These are phyloP conservation scores for Spicauda simplicius DNA, from an alignment of 2,888 invertebrate genomes.

Conservation along the genomic window DNA sequence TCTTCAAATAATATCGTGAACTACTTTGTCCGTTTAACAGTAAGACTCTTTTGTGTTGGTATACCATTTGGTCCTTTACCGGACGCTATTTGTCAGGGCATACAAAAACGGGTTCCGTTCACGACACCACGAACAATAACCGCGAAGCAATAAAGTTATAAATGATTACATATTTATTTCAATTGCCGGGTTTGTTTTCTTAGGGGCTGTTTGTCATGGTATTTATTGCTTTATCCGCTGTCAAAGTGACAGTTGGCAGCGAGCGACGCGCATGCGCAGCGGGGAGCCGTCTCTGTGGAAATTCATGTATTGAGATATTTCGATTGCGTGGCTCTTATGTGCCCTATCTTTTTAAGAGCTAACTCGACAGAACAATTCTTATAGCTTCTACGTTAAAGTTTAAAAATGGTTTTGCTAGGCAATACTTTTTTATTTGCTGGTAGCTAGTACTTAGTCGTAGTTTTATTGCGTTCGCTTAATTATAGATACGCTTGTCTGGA, in stretches of 20 bases:
- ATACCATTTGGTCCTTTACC: constrained; percentile 40
- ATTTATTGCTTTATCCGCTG: constrained; percentile 54
- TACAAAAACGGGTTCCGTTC: constrained; percentile 37
- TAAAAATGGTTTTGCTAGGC: background rate
- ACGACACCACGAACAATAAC: constrained; percentile 48
- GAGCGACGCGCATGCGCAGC: constrained; percentile 50
- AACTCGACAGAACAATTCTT: background rate
- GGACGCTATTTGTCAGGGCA: constrained; percentile 41
- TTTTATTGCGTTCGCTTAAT: constrained; percentile 37
- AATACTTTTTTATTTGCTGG: constrained; percentile 6
- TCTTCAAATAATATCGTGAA: constrained; percentile 12
- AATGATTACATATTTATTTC: constrained; percentile 64
- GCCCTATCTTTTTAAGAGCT: background rate
- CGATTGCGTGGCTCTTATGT: constrained; percentile 30
- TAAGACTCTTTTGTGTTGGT: constrained; percentile 11
- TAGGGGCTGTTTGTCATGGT: constrained; percentile 53
- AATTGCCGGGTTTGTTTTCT: constrained; percentile 59
- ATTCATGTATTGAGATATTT: constrained; percentile 42
- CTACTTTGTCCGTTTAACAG: constrained; percentile 17
- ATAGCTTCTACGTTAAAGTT: background rate
- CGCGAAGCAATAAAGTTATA: constrained; percentile 51
- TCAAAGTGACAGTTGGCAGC: constrained; percentile 52
- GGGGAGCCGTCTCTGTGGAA: constrained; percentile 48
- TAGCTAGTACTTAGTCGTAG: constrained; percentile 23
- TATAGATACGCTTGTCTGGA: constrained; percentile 22